Percentiles rank a stretch among this genome's conserved stretches.
phyloP scores from a whole-genome alignment of 2,797 vertebrate genomes.

The Tadarida brasiliensis region DNA sequence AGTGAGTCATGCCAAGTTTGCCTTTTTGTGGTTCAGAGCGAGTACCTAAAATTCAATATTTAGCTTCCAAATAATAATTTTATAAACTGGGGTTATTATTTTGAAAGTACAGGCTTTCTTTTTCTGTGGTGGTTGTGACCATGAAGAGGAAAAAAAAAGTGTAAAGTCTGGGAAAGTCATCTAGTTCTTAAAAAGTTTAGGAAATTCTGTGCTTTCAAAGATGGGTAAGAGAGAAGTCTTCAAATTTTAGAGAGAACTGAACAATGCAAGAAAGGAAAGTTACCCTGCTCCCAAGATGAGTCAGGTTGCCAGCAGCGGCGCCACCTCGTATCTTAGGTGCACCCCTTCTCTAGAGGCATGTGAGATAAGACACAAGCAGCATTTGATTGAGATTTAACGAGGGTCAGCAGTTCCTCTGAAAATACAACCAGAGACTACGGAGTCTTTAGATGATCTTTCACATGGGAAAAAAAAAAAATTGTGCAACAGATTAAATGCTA shows the following conservation, averaged over 20 bases:
- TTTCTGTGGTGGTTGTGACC: not conserved
- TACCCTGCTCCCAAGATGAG: not conserved
- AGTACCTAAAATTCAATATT: not conserved
- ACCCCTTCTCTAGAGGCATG: no score
- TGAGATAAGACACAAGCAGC: not conserved
- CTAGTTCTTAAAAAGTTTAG: not conserved
- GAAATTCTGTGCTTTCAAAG: not conserved
- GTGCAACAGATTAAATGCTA: not conserved
- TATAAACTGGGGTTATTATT: not conserved
- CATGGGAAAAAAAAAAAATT: not conserved
- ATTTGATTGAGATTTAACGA: not conserved
- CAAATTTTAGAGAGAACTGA: not conserved
- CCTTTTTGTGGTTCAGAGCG: not conserved
- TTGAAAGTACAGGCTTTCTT: slow-evolving; percentile 12
- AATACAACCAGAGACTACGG: not conserved
- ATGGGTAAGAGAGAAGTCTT: not conserved
- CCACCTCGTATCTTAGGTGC: not conserved
- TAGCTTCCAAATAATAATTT: slow-evolving; percentile 24
- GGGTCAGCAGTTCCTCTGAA: slow-evolving; percentile 25
- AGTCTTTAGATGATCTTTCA: slow-evolving; percentile 8
- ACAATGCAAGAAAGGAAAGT: not conserved
- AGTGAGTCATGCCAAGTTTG: not conserved
- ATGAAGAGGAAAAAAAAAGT: not conserved
- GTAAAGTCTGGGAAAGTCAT: slow-evolving; percentile 2
- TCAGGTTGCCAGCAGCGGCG: no score